Conservation (phyloP, 2,797 vertebrate species). For the Alexandromys oeconomus region DNA sequence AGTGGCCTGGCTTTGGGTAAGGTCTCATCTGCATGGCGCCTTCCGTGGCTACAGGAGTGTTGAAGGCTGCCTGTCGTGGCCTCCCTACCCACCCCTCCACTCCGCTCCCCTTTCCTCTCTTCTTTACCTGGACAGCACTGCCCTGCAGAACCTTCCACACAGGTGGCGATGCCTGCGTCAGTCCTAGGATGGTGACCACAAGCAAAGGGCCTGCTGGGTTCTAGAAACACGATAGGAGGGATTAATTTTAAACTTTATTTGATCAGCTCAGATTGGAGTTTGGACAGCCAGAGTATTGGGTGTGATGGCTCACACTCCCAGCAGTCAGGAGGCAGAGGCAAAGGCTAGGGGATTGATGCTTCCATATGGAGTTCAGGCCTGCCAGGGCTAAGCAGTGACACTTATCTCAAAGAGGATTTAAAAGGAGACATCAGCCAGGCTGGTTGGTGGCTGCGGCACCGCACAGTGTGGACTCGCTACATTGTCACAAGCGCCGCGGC, state of each 20-base stretch:
- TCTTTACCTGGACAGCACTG: rapidly evolving
- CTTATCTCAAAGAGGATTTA: background rate
- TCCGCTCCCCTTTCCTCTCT: no score
- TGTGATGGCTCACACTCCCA: background rate
- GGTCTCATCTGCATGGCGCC: background rate
- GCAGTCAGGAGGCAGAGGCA: background rate
- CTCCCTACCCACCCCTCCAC: background rate
- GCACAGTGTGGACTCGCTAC: background rate
- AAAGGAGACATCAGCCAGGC: background rate
- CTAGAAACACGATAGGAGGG: background rate
- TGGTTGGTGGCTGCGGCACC: no score
- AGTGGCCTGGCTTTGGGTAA: conserved; percentile 70
- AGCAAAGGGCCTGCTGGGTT: background rate
- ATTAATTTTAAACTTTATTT: background rate
- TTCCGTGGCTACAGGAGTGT: background rate
- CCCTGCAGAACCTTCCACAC: background rate
- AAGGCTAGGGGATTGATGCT: background rate
- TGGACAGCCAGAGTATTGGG: background rate
- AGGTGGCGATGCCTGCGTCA: background rate
- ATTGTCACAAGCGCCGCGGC: background rate
- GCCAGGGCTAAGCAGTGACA: background rate
- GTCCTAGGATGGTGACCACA: background rate
- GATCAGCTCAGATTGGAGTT: background rate
- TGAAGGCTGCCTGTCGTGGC: background rate
- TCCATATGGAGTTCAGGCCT: background rate